Evolutionary conservation across 2,888 invertebrate species (phyloP).

Genomic region (Tineola bisselliella): DNA sequence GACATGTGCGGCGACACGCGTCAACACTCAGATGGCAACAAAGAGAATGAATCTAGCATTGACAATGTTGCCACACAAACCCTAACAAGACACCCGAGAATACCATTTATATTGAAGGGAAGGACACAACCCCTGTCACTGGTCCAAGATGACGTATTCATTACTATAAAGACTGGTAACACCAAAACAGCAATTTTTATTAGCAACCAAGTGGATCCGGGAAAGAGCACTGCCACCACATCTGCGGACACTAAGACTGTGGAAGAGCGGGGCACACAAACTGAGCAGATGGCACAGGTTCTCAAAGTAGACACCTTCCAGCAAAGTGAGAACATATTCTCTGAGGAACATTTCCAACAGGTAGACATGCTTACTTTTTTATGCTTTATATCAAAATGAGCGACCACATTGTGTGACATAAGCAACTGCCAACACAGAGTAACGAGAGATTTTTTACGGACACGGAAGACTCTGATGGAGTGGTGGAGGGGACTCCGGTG

Average conservation of each 20-base stretch:
- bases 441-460: too few species aligned
- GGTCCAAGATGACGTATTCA: slow-evolving; percentile 40
- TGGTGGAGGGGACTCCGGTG: not conserved
- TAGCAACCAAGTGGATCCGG: slow-evolving; percentile 26
- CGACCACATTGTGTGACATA: too few species aligned
- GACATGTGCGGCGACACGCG: not conserved
- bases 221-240: not conserved
- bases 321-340: slow-evolving; percentile 50
- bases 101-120: not conserved
- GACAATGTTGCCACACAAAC: too few species aligned
- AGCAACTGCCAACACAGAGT: too few species aligned
- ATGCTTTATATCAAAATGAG: too few species aligned
- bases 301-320: not conserved
- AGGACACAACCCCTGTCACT: not conserved
- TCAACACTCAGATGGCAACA: too few species aligned
- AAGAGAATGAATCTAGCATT: too few species aligned
- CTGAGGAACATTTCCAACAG: slow-evolving; percentile 17
- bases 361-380: too few species aligned
- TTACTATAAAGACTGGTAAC: slow-evolving; percentile 48
- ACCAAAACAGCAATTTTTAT: slow-evolving; percentile 47
- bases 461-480: not conserved
- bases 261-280: not conserved
- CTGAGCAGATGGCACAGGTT: slow-evolving; percentile 13
- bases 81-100: not conserved
- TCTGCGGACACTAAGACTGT: not conserved